Evolutionary conservation across 2,113 vertebrate species (phyloP).

Genomic region (Odocoileus virginianus): DNA sequence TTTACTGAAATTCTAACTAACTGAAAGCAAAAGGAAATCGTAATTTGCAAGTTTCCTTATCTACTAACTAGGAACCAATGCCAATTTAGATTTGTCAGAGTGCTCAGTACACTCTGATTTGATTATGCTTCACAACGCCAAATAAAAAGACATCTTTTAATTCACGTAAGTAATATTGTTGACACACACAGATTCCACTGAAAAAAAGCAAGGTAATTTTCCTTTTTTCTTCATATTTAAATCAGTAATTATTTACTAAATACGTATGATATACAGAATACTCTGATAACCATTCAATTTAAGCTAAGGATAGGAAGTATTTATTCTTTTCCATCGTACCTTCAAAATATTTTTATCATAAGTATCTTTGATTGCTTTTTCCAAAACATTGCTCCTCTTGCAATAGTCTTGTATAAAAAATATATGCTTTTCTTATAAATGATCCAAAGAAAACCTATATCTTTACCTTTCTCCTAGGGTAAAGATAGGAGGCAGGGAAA

Average conservation of each 20-base stretch:
- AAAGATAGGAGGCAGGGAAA: background rate
- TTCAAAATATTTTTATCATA: conserved; percentile 6
- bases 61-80: background rate
- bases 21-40: background rate
- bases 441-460: background rate
- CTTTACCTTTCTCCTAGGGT: background rate
- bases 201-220: background rate
- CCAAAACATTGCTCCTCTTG: background rate
- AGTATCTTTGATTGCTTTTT: background rate
- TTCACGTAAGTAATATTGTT: background rate
- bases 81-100: background rate
- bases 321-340: background rate
- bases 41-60: background rate
- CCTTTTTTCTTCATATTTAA: background rate
- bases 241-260: background rate
- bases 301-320: background rate
- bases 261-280: background rate
- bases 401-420: background rate
- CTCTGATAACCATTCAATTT: background rate
- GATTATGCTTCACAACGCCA: background rate
- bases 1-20: conserved; percentile 8
- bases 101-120: background rate
- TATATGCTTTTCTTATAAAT: background rate
- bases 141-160: conserved; percentile 12
- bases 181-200: background rate